These are phyloP conservation scores for Chrysodeixis includens DNA, from an alignment of 2,888 invertebrate species.

Conservation along the genomic window DNA sequence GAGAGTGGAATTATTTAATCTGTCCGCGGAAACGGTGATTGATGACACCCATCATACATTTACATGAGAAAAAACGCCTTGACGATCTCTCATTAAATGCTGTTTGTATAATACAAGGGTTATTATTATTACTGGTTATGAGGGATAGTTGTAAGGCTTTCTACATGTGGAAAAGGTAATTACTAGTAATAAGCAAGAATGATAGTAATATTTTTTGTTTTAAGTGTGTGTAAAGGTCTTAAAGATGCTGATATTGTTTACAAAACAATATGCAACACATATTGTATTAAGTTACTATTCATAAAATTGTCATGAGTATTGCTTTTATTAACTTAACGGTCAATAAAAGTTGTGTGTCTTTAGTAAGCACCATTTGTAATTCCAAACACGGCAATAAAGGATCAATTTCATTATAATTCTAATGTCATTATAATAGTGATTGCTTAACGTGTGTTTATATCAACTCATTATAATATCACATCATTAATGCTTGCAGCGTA, in stretches of 20 bases:
- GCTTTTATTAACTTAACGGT: no score
- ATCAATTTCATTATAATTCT: constrained; percentile 45
- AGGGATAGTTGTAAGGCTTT: constrained; percentile 17
- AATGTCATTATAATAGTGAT: constrained; percentile 44
- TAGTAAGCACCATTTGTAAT: no score
- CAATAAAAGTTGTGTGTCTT: no score
- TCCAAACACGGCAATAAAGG: constrained; percentile 23
- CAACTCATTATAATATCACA: constrained; percentile 40
- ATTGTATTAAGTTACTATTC: no score
- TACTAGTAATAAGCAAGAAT: no score
- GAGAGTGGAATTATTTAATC: constrained; percentile 66
- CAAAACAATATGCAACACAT: no score
- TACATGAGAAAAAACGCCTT: constrained; percentile 52
- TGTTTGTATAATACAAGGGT: constrained; percentile 47
- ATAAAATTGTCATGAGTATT: no score
- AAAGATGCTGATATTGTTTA: no score
- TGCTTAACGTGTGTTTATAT: constrained; percentile 39
- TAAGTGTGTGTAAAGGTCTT: no score
- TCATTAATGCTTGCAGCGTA: constrained; percentile 40
- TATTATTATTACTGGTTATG: neutral
- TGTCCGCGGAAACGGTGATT: constrained; percentile 61
- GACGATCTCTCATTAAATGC: constrained; percentile 39
- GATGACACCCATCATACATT: constrained; percentile 56
- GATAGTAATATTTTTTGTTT: no score
- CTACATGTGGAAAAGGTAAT: no score